phyloP scores from a whole-genome alignment of 2,113 vertebrate species.

The Dipodomys spectabilis region DNA sequence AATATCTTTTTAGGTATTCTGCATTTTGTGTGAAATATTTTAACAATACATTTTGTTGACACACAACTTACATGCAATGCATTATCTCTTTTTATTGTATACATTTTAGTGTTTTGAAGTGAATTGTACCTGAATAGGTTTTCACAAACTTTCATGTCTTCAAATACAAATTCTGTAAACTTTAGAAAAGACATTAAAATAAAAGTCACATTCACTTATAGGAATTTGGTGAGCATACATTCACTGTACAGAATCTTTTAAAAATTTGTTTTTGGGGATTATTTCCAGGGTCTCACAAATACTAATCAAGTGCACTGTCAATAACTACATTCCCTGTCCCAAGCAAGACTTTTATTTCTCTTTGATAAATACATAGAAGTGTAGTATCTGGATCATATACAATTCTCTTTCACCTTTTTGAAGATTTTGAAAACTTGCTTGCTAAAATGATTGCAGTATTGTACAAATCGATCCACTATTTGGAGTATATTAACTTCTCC shows the following conservation, averaged over 20 bases:
- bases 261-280: too few species aligned
- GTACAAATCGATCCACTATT: too few species aligned
- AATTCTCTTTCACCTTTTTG: not conserved
- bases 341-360: not conserved
- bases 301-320: too few species aligned
- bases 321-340: too few species aligned
- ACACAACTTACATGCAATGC: not conserved
- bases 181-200: not conserved
- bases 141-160: not conserved
- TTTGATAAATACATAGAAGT: not conserved
- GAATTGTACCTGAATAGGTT: not conserved
- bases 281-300: too few species aligned
- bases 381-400: not conserved
- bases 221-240: too few species aligned
- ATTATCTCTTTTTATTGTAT: not conserved
- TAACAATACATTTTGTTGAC: not conserved
- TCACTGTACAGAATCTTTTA: too few species aligned
- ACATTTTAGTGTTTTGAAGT: not conserved
- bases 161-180: not conserved
- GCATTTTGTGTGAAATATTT: not conserved
- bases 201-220: not conserved
- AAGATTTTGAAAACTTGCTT: not conserved
- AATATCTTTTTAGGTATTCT: not conserved
- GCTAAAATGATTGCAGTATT: not conserved
- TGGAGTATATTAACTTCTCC: too few species aligned